These are phyloP conservation scores for Petrolisthes manimaculis DNA, from an alignment of 2,888 invertebrate species.

Conservation along the genomic window DNA sequence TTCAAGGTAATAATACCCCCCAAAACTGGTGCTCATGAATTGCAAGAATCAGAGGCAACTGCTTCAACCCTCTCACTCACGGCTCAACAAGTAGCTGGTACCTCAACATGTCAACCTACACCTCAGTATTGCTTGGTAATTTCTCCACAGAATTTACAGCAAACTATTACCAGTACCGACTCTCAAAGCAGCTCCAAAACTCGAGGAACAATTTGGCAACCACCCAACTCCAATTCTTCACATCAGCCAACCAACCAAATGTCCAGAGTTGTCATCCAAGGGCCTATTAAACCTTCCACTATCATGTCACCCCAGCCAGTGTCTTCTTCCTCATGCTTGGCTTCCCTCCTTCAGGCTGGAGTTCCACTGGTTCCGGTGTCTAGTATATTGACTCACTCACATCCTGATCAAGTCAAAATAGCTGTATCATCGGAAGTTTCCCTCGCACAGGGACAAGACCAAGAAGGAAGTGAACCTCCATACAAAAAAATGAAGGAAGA, in stretches of 20 bases:
- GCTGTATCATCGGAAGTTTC: not conserved
- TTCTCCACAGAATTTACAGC: not conserved
- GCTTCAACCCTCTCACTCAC: not conserved
- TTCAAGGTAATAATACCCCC: not conserved
- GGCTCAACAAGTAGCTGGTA: not conserved
- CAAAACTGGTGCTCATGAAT: not conserved
- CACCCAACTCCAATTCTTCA: not conserved
- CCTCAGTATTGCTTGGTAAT: conserved; percentile 6
- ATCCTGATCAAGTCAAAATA: not conserved
- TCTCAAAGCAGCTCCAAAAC: not conserved
- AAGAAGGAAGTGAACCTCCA: conserved; percentile 8
- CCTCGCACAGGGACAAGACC: not conserved
- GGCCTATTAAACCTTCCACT: not conserved
- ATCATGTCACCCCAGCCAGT: not conserved
- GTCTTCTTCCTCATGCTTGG: conserved; percentile 25
- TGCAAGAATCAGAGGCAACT: not conserved
- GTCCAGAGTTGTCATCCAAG: not conserved
- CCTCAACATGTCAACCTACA: not conserved
- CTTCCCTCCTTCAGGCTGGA: conserved; percentile 30
- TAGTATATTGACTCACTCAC: not conserved
- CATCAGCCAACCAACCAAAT: not conserved
- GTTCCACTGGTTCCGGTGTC: conserved; percentile 39
- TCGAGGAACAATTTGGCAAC: not conserved
- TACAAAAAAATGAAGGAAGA: not conserved
- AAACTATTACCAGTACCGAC: not conserved